Conservation (phyloP, 2,888 invertebrate genomes). For the Pilophorus perplexus region DNA sequence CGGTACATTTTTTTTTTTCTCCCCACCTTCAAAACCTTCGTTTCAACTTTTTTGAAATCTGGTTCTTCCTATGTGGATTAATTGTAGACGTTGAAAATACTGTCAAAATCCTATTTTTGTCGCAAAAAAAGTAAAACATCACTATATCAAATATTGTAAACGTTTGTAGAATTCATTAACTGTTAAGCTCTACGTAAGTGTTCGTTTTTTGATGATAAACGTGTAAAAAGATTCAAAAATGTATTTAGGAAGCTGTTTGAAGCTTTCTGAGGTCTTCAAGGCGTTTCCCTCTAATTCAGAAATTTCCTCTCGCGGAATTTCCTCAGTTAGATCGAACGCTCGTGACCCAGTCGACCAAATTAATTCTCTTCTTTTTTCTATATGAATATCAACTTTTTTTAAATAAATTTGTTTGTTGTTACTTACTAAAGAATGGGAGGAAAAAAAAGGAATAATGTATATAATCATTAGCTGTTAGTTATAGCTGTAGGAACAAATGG, state of each 20-base stretch:
- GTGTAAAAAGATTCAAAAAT: neutral
- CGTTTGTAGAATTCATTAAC: no score
- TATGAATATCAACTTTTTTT: conserved; percentile 39
- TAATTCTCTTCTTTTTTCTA: conserved; percentile 35
- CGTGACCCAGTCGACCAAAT: conserved; percentile 41
- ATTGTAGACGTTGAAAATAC: conserved; percentile 31
- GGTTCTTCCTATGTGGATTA: conserved; percentile 46
- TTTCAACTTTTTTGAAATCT: conserved; percentile 40
- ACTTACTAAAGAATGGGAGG: conserved; percentile 35
- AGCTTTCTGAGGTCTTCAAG: no score
- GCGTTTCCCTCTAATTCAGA: no score
- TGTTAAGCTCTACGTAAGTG: conserved; percentile 32
- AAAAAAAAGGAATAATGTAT: conserved; percentile 42
- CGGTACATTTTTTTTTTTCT: no score
- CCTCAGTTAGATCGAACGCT: no score
- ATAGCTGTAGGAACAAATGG: conserved; percentile 38
- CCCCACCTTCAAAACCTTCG: neutral
- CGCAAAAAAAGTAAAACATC: conserved; percentile 30
- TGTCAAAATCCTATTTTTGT: conserved; percentile 44
- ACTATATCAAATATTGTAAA: conserved; percentile 14
- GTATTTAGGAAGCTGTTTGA: conserved; percentile 22
- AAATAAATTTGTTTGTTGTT: conserved; percentile 43
- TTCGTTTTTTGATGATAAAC: conserved; percentile 15
- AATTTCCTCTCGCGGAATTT: no score
- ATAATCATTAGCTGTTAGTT: conserved; percentile 45